phyloP scores from a whole-genome alignment of 2,113 vertebrate genomes.

The Bujurquina vittata region DNA sequence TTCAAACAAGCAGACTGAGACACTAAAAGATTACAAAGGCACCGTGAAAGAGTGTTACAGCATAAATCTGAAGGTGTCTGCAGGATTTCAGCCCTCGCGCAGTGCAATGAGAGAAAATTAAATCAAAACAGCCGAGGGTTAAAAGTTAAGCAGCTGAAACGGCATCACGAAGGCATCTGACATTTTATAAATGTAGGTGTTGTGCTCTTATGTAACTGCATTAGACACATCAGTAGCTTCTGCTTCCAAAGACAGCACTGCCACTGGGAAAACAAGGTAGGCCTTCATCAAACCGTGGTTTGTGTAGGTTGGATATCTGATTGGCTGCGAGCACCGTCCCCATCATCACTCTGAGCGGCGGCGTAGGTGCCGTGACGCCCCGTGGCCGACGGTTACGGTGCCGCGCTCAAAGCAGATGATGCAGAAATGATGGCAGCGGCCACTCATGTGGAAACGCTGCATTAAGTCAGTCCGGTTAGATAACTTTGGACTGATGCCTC shows the following conservation, averaged over 20 bases:
- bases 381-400: conserved; percentile 8
- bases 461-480: conserved; percentile 59
- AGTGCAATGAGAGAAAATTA: not conserved
- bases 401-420: conserved; percentile 46
- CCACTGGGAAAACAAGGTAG: not conserved
- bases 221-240: not conserved
- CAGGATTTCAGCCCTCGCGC: not conserved
- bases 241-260: not conserved
- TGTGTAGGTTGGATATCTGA: conserved; percentile 2
- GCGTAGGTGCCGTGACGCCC: conserved; percentile 36
- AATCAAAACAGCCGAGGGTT: not conserved
- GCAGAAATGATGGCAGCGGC: conserved; percentile 55
- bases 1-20: not conserved
- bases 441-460: conserved; percentile 65
- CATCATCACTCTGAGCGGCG: not conserved
- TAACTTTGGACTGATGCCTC: conserved; percentile 47
- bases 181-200: conserved; percentile 25
- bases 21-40: not conserved
- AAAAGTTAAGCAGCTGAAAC: conserved; percentile 1
- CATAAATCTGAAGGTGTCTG: not conserved
- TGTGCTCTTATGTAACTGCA: conserved; percentile 16
- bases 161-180: conserved; percentile 7
- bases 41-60: not conserved
- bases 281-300: not conserved
- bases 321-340: conserved; percentile 15